Evolutionary conservation across 2,888 invertebrate species (phyloP).

Genomic region (Chloroclystis v-ata): DNA sequence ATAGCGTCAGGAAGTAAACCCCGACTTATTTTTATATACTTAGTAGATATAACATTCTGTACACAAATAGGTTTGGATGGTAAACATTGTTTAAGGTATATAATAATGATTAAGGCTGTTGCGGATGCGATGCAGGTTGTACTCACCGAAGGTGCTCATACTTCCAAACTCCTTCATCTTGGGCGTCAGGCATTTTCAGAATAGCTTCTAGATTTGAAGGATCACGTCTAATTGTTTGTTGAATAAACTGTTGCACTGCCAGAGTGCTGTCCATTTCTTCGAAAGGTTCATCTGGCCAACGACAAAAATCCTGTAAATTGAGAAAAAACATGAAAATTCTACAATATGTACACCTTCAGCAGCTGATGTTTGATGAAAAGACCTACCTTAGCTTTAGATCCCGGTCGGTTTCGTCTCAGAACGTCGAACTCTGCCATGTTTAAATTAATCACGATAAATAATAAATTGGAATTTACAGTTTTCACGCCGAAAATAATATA

Average conservation of each 20-base stretch:
- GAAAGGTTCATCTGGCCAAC: slow-evolving; percentile 98
- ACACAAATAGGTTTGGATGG: too few relatives aligned
- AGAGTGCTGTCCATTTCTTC: slow-evolving; percentile 99
- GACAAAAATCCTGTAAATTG: slow-evolving; percentile 92
- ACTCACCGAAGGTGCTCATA: slow-evolving; percentile 94
- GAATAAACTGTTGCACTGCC: slow-evolving; percentile 99
- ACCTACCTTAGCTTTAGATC: slow-evolving; percentile 90
- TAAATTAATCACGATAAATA: slow-evolving; percentile 1
- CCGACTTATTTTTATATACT: too few relatives aligned
- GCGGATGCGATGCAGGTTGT: too few relatives aligned
- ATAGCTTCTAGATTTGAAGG: slow-evolving; percentile 96
- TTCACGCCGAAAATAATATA: neutral
- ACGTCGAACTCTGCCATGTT: slow-evolving; percentile 90
- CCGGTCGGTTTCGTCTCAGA: slow-evolving; percentile 92
- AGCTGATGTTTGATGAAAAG: neutral
- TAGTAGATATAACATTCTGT: too few relatives aligned
- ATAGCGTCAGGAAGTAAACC: too few relatives aligned
- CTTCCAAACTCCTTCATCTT: slow-evolving; percentile 99
- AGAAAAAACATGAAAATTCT: slow-evolving; percentile 27
- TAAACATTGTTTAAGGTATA: too few relatives aligned
- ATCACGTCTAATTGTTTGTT: slow-evolving; percentile 96
- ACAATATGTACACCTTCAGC: neutral
- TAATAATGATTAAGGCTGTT: too few relatives aligned
- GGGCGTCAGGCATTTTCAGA: slow-evolving; percentile 96
- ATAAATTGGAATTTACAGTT: neutral